phyloP scores from a whole-genome alignment of 2,113 vertebrate species.

The Dolichallabes microphthalmus region DNA sequence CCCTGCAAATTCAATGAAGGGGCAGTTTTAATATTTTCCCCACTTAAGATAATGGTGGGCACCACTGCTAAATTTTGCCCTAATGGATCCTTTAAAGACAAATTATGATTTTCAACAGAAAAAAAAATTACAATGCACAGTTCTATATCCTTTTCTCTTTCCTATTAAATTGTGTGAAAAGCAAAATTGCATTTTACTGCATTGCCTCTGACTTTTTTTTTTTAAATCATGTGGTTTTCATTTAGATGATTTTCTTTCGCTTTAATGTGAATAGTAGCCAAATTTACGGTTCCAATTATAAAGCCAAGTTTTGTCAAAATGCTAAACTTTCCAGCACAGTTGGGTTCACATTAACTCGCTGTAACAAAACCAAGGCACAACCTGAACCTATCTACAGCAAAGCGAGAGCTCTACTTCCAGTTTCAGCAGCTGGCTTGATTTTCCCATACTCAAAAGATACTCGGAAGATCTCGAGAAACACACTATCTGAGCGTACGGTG shows the following conservation, averaged over 20 bases:
- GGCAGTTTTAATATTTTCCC: conserved; percentile 57
- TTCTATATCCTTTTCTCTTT: conserved; percentile 35
- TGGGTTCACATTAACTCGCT: background rate
- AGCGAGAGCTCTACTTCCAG: background rate
- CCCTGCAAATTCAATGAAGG: conserved; percentile 62
- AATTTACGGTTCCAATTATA: conserved; percentile 32
- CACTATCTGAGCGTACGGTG: conserved; percentile 56
- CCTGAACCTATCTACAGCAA: background rate
- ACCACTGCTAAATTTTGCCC: conserved; percentile 53
- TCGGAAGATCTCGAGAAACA: conserved; percentile 37
- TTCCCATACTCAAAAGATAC: conserved; percentile 32
- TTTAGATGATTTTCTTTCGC: conserved; percentile 24
- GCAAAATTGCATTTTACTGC: conserved; percentile 43
- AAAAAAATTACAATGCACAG: conserved; percentile 51
- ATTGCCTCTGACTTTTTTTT: conserved; percentile 7
- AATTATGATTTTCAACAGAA: conserved; percentile 51
- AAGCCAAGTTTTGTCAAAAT: conserved; percentile 37
- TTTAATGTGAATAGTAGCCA: conserved; percentile 13
- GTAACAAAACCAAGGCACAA: background rate
- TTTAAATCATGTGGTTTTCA: conserved; percentile 29
- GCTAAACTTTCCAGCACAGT: conserved; percentile 17
- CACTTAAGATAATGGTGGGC: conserved; percentile 57
- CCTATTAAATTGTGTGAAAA: conserved; percentile 44
- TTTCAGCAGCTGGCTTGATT: conserved; percentile 15
- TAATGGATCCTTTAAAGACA: conserved; percentile 58